A percentile compares a stretch with the other conserved stretches of the same genome.
phyloP scores from a whole-genome alignment of 2,888 invertebrate genomes.

The Phrixothrix hirtus region DNA sequence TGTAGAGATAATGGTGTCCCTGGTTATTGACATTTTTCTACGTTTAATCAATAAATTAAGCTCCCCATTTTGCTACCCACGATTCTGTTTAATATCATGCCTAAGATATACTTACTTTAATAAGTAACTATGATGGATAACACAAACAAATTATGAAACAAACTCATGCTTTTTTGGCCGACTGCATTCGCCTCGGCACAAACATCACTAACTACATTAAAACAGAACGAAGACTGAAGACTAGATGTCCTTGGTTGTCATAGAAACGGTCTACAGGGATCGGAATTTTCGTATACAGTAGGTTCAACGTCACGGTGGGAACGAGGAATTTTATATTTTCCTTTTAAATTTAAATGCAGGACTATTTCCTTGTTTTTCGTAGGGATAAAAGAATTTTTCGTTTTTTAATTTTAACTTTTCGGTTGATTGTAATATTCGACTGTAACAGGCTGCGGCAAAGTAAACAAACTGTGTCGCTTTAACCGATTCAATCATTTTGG shows the following conservation, averaged over 20 bases:
- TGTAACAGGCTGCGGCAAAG: too few relatives aligned
- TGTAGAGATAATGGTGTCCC: background rate
- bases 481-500: too few relatives aligned
- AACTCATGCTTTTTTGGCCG: conserved; percentile 41
- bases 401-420: too few relatives aligned
- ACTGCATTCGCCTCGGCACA: conserved; percentile 50
- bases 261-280: conserved; percentile 1
- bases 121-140: background rate
- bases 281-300: background rate
- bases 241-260: conserved; percentile 2
- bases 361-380: background rate
- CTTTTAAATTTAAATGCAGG: too few relatives aligned
- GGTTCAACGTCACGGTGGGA: background rate
- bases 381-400: too few relatives aligned
- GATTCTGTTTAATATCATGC: background rate
- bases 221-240: background rate
- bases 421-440: too few relatives aligned
- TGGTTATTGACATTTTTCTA: background rate
- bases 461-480: too few relatives aligned
- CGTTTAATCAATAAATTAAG: background rate
- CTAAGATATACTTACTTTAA: background rate
- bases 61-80: background rate
- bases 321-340: too few relatives aligned
- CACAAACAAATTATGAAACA: background rate
- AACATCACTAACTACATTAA: conserved; percentile 42